Base-by-base conservation (phyloP, 2,888 invertebrate genomes). In the Oligia strigilis region DNA sequence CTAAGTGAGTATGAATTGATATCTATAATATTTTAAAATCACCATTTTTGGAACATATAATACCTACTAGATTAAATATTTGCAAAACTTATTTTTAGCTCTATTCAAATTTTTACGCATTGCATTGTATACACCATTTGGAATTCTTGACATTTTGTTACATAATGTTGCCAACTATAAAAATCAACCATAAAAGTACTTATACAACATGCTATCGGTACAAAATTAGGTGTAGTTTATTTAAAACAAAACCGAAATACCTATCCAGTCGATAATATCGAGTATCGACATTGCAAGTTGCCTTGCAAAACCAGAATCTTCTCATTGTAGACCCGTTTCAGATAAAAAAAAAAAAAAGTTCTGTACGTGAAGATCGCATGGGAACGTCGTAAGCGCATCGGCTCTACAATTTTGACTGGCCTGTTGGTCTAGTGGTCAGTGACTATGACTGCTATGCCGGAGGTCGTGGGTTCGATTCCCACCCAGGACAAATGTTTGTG, bases 241-340 rank as follows among this genome's bases (percentile, higher is more conserved):
- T 77, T 80, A 80, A 93, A 93, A 93, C 92, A 92, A 87, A 87
- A 90, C 79, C 66, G 52, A 89, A 87, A 89, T 90, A 85, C 90
- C 83, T 87, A 95, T 94, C 93, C 91, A 93, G 92, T 92, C 89
- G 91, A 92, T 90, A 94, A 93, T 94, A 95, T 95, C 93, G 91
- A 93, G 92, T 93, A 95, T 94, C 95, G 94, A 92, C 94, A 94
- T 93, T 95, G 94, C 94, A 92, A 95, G 94, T 95, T 93, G 93
- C 93, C 95, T 96, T 95, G 96, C 95, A 94, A 95, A 97, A 96
- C 97, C 96, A 96, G 97, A 97, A 97, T 95, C 94, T 91, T 92
- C 94, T 94, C 94, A 94, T 95, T 95, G 96, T 95, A 95, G 95
- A 96, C 97, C 93, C 95, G 97, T 96, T 95, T 95, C 92, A 93